Evolutionary conservation across 2,797 vertebrate genomes (phyloP).

Genomic region (Anabacerthia variegaticeps): DNA sequence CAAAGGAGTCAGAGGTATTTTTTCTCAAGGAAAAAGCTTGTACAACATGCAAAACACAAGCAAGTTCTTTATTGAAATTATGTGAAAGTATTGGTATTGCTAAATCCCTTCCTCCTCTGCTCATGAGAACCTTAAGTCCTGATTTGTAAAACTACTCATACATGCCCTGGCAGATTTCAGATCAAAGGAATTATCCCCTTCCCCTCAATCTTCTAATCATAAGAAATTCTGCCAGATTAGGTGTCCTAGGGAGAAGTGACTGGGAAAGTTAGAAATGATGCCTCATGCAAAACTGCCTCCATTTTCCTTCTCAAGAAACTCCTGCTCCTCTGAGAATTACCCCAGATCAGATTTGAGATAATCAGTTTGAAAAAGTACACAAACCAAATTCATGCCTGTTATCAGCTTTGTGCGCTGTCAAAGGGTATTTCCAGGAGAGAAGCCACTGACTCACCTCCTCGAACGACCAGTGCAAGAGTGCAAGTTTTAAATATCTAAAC

Average conservation of each 20-base stretch:
- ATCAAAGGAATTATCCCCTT: conserved; percentile 6
- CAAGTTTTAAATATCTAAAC: neutral
- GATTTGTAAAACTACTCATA: conserved; percentile 31
- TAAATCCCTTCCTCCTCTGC: conserved; percentile 32
- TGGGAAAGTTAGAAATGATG: conserved; percentile 17
- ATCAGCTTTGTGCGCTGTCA: neutral
- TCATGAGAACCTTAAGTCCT: conserved; percentile 35
- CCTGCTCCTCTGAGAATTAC: neutral
- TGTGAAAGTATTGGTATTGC: conserved; percentile 33
- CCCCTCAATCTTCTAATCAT: neutral
- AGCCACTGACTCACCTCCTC: neutral
- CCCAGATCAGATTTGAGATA: neutral
- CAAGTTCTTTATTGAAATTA: neutral
- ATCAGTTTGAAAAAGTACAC: neutral
- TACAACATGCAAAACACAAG: conserved; percentile 40
- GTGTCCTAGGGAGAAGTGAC: neutral
- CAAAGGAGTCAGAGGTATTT: neutral
- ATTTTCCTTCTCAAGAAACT: neutral
- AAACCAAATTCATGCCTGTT: neutral
- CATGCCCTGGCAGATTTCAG: conserved; percentile 27
- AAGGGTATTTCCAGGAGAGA: neutral
- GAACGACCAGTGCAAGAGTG: neutral
- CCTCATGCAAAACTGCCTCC: neutral
- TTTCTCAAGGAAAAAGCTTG: conserved; percentile 50
- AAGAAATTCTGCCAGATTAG: conserved; percentile 16